A percentile compares a stretch with the other conserved stretches of the same genome.
Evolutionary conservation across 2,113 vertebrate species (phyloP).

Genomic region (Rhombomys opimus): DNA sequence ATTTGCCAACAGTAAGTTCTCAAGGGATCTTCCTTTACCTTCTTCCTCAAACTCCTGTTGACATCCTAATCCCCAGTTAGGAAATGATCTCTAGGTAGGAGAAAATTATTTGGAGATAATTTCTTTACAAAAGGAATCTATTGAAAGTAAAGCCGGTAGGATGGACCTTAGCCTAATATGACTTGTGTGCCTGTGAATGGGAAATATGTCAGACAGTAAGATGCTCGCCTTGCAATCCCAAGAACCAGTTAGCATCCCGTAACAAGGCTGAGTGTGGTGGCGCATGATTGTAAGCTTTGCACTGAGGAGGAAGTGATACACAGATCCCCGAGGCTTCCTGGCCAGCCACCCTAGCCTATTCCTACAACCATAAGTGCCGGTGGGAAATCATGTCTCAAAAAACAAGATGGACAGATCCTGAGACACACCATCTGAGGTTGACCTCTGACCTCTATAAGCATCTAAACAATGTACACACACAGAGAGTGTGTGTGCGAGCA

Average conservation of each 20-base stretch:
- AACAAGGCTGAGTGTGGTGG: not conserved
- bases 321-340: not conserved
- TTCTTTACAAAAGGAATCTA: slow-evolving; percentile 6
- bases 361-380: not conserved
- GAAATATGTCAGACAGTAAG: not conserved
- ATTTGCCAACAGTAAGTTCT: not conserved
- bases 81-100: not conserved
- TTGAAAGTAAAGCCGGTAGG: not conserved
- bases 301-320: too few relatives aligned
- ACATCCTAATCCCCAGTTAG: not conserved
- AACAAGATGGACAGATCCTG: not conserved
- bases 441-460: not conserved
- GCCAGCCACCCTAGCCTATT: not conserved
- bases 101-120: not conserved
- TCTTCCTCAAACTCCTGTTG: not conserved
- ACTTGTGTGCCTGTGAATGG: not conserved
- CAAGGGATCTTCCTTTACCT: not conserved
- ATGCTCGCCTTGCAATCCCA: not conserved
- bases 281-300: not conserved
- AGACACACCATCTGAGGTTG: not conserved
- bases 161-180: not conserved
- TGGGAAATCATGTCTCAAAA: not conserved
- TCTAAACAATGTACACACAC: not conserved
- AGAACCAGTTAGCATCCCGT: not conserved
- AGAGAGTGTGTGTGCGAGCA: too few relatives aligned